Evolutionary conservation across 2,888 invertebrate genomes (phyloP), one percentile per base, ranked within the genome.

Genomic region (Agrochola circellaris): DNA sequence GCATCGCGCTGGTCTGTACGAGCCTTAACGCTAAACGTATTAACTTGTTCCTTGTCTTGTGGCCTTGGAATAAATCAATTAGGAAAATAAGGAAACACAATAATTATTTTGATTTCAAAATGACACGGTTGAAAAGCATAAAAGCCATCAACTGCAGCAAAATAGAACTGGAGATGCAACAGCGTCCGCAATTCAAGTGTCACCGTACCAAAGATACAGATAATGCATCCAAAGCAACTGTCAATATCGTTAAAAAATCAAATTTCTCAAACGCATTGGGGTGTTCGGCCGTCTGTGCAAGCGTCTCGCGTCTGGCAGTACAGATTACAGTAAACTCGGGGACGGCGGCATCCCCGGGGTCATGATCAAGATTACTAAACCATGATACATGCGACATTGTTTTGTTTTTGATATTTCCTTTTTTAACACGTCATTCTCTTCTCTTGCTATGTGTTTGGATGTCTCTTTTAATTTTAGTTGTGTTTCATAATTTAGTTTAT

Each of bases 281-380:
- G 83, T 80, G 81, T 45, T 81, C 54, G 56, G 38, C 68, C 56
- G 88, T 86, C 88, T 87, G 82, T 78, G 58, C 64, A 60, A 81
- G 65, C 80, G 85, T 88, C 88, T 73, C 20, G 56, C 38, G n/a
- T 58, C 34, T 83, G 71, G 71, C 65, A 56, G 60, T 69, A 64
- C 72, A 79, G 89, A 85, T 87, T 87, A 87, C 80, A 73, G 84
- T 72, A 65, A 84, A 77, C 73, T 72, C 73, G 81, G 73, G 68
- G 66, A 45, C 56, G 66, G 38, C 69, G 82, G 74, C 73, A 56
- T 83, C 86, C 81, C 79, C 64, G 70, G 71, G 84, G 86, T 89
- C 77, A 83, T 79, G 83, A 83, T 84, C 79, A 84, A 79, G 70
- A 86, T 86, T 82, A 74, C 58, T 73, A 70, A 72, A 69, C 70